These are phyloP conservation scores for Aphaenogaster ashmeadi DNA, from an alignment of 1,140 invertebrate genomes.

Conservation along the genomic window DNA sequence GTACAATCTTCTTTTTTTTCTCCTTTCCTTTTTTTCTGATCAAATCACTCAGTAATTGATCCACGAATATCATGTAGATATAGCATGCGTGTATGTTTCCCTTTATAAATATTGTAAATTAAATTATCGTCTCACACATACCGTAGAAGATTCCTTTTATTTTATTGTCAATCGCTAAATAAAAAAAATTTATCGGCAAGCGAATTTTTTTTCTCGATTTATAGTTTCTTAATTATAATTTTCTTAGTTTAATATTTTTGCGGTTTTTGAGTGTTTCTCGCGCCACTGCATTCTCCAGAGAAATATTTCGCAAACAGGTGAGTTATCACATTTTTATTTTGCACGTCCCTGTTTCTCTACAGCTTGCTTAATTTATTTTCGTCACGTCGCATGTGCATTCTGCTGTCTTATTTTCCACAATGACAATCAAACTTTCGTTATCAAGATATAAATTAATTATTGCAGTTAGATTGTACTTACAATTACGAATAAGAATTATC, in stretches of 20 bases:
- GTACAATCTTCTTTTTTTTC: constrained; percentile 67
- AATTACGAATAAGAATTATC: not conserved
- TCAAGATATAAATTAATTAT: not conserved
- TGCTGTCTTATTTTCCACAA: not conserved
- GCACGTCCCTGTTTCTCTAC: constrained; percentile 33
- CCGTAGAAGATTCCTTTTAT: constrained; percentile 79
- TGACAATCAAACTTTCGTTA: not conserved
- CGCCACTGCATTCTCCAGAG: constrained; percentile 63
- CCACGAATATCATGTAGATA: constrained; percentile 70
- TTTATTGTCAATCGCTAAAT: constrained; percentile 78
- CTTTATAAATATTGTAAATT: constrained; percentile 79
- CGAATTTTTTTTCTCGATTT: constrained; percentile 52
- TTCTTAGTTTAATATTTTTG: constrained; percentile 71
- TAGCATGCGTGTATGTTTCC: constrained; percentile 81
- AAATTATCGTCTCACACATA: constrained; percentile 59
- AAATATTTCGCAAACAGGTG: constrained; percentile 68
- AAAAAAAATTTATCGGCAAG: constrained; percentile 77
- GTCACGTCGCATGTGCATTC: constrained; percentile 18
- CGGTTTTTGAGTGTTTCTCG: constrained; percentile 70
- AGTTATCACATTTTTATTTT: constrained; percentile 79
- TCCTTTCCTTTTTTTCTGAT: constrained; percentile 64
- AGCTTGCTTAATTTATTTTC: constrained; percentile 74
- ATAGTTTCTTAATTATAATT: constrained; percentile 46
- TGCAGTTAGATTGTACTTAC: not conserved
- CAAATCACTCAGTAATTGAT: not conserved